A percentile compares a stretch with the other conserved stretches of the same genome.
Conservation (phyloP, 2,113 vertebrate species). For the Callopanchax toddi region DNA sequence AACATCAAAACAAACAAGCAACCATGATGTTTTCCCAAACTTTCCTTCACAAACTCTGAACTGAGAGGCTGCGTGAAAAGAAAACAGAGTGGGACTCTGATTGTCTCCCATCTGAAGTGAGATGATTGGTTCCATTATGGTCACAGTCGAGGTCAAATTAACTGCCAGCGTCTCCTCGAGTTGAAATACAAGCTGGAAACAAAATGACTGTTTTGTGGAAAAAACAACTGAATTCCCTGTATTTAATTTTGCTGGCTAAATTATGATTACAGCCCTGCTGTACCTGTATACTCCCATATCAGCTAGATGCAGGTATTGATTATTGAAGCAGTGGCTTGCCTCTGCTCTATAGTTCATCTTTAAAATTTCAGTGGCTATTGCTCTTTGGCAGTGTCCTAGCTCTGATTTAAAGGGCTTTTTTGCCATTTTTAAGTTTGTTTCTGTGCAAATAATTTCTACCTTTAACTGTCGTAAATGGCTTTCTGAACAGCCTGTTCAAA, state of each 20-base stretch:
- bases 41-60: slow-evolving; percentile 22
- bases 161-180: neutral
- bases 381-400: slow-evolving; percentile 75
- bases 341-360: slow-evolving; percentile 16
- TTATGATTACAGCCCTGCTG: slow-evolving; percentile 22
- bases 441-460: no score
- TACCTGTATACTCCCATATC: slow-evolving; percentile 3
- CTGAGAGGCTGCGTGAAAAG: slow-evolving; percentile 15
- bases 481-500: no score
- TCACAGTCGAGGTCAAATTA: slow-evolving; percentile 76
- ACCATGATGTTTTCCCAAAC: slow-evolving; percentile 19
- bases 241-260: slow-evolving; percentile 35
- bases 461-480: no score
- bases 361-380: slow-evolving; percentile 50
- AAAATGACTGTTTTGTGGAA: slow-evolving; percentile 19
- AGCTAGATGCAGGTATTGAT: slow-evolving; percentile 24
- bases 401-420: slow-evolving; percentile 10
- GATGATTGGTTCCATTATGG: slow-evolving; percentile 48
- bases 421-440: no score
- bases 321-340: slow-evolving; percentile 43
- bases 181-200: slow-evolving; percentile 28
- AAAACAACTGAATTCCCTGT: slow-evolving; percentile 49
- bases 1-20: slow-evolving; percentile 19
- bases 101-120: slow-evolving; percentile 54
- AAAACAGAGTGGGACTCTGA: slow-evolving; percentile 44